phyloP scores from a whole-genome alignment of 2,888 invertebrate species.

The Charanyca ferruginea region DNA sequence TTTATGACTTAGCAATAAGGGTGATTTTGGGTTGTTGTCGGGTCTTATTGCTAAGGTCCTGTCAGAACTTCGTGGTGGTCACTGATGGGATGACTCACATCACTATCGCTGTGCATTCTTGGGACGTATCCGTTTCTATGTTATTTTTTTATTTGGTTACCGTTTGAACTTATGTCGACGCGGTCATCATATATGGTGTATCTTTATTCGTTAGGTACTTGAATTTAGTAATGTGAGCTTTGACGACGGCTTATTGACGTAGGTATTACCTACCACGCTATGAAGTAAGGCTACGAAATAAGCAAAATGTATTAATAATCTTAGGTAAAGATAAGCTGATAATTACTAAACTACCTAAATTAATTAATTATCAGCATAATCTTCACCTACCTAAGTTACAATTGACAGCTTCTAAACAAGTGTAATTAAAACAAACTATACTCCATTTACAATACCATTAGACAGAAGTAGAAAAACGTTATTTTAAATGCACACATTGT shows the following conservation, averaged over 20 bases:
- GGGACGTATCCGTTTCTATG: constrained; percentile 84
- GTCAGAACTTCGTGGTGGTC: constrained; percentile 83
- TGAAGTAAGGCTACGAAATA: background rate
- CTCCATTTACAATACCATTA: too few species aligned
- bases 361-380: too few species aligned
- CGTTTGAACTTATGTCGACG: constrained; percentile 77
- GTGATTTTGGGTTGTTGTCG: constrained; percentile 62
- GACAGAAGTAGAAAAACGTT: too few species aligned
- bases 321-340: too few species aligned
- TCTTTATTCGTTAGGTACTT: constrained; percentile 37
- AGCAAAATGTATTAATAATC: background rate
- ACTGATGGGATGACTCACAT: constrained; percentile 86
- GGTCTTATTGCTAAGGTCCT: constrained; percentile 67
- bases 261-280: constrained; percentile 4
- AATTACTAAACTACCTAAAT: too few species aligned
- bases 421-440: background rate
- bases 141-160: constrained; percentile 78
- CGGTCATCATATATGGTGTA: constrained; percentile 64
- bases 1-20: constrained; percentile 64
- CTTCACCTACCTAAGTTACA: too few species aligned
- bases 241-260: constrained; percentile 11
- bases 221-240: constrained; percentile 7
- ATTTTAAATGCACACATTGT: too few species aligned
- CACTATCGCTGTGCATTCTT: constrained; percentile 85
- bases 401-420: background rate